Percentiles rank a stretch among this genome's conserved stretches.
phyloP scores from a whole-genome alignment of 2,888 invertebrate genomes.

The Nephrotoma flavescens region DNA sequence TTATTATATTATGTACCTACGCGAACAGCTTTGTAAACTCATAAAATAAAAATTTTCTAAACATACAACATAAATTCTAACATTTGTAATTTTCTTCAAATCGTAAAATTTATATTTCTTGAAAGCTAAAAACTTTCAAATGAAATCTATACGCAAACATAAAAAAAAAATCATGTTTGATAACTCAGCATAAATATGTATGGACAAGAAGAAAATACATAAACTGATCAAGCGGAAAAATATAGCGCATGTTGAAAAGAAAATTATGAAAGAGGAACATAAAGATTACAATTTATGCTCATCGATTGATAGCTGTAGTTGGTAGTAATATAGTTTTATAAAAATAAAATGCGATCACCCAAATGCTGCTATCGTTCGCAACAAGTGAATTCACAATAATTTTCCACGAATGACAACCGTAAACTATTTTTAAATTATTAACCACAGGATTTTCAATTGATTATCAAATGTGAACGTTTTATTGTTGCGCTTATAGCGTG shows the following conservation, averaged over 20 bases:
- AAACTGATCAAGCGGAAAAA: background rate
- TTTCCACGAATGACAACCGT: background rate
- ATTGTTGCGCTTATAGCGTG: background rate
- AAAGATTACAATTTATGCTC: background rate
- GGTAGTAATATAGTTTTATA: background rate
- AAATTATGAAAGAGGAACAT: background rate
- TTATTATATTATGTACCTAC: too few relatives aligned
- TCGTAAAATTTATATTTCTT: background rate
- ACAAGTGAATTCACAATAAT: background rate
- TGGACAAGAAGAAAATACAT: background rate
- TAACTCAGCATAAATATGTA: background rate
- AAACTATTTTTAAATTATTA: background rate
- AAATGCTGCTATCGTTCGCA: background rate
- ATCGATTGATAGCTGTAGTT: background rate
- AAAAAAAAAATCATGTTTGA: background rate
- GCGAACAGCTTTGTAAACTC: background rate
- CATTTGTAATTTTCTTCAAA: background rate
- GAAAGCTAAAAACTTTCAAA: background rate
- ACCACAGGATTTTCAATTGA: background rate
- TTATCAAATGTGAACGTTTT: background rate
- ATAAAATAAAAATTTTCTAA: background rate
- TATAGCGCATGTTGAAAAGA: background rate
- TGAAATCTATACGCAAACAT: background rate
- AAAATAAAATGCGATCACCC: background rate
- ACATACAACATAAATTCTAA: background rate